Conservation (phyloP, 1,140 invertebrate genomes). For the Augochlora pura region DNA sequence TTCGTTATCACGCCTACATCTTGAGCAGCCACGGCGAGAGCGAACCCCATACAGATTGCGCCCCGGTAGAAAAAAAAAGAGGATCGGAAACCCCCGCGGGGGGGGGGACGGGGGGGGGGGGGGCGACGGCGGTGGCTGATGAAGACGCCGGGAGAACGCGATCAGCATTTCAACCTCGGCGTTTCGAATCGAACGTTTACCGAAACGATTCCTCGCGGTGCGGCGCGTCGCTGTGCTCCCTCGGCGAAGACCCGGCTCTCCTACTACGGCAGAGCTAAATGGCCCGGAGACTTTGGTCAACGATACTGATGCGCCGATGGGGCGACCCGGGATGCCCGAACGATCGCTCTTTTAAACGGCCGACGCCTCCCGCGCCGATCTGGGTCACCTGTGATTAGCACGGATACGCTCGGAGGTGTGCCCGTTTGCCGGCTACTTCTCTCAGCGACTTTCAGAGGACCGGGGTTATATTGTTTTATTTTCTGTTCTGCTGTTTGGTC, state of each 20-base stretch:
- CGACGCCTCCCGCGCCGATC: not conserved
- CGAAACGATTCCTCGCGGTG: not conserved
- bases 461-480: too few relatives aligned
- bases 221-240: not conserved
- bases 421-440: too few relatives aligned
- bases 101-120: too few relatives aligned
- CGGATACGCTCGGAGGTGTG: too few relatives aligned
- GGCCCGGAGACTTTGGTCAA: not conserved
- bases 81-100: not conserved
- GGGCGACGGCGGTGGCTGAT: not conserved
- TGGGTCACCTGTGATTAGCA: not conserved
- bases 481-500: too few relatives aligned
- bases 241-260: too few relatives aligned
- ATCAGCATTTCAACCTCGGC: constrained; percentile 37
- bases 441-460: not conserved
- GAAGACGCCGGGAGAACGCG: constrained; percentile 36
- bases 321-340: not conserved
- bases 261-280: not conserved
- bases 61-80: constrained; percentile 27
- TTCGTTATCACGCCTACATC: constrained; percentile 78
- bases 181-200: constrained; percentile 17
- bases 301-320: not conserved
- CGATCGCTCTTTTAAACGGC: not conserved
- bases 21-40: constrained; percentile 67
- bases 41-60: constrained; percentile 47